Evolutionary conservation across 2,797 vertebrate genomes (phyloP).

Genomic region (Gadopsis bispinosus): DNA sequence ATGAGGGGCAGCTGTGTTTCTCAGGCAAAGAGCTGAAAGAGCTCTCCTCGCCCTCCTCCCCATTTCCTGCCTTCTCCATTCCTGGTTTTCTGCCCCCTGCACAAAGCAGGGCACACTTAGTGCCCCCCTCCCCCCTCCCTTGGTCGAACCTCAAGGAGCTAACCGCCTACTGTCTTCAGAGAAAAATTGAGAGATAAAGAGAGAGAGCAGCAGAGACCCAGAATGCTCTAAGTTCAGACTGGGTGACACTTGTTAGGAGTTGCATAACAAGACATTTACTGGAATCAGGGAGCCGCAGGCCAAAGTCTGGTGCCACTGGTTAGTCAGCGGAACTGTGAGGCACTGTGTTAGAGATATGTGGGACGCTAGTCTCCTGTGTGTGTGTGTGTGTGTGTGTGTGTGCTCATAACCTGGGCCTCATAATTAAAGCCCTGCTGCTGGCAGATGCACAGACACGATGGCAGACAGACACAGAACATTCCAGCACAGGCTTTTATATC

Average conservation of each 20-base stretch:
- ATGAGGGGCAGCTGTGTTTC: slow-evolving; percentile 82
- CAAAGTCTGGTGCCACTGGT: slow-evolving; percentile 87
- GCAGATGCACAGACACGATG: slow-evolving; percentile 75
- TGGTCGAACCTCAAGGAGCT: slow-evolving; percentile 12
- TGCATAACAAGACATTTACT: slow-evolving; percentile 87
- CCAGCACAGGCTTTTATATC: slow-evolving; percentile 68
- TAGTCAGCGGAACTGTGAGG: slow-evolving; percentile 84
- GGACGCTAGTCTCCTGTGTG: slow-evolving; percentile 65
- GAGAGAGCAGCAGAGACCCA: slow-evolving; percentile 39
- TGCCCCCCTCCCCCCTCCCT: neutral
- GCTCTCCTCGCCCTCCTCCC: slow-evolving; percentile 67
- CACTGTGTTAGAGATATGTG: slow-evolving; percentile 76
- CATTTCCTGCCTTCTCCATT: slow-evolving; percentile 68
- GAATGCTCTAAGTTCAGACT: slow-evolving; percentile 78
- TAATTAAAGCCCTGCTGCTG: slow-evolving; percentile 84
- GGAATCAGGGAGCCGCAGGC: slow-evolving; percentile 85
- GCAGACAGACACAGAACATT: slow-evolving; percentile 78
- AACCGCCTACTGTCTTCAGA: slow-evolving; percentile 39
- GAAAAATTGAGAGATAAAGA: slow-evolving; percentile 46
- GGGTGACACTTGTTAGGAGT: slow-evolving; percentile 85
- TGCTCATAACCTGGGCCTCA: slow-evolving; percentile 75
- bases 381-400: slow-evolving; percentile 33
- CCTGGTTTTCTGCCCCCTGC: slow-evolving; percentile 51
- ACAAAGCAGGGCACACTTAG: slow-evolving; percentile 58
- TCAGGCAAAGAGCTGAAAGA: slow-evolving; percentile 69